Percentiles rank a stretch among this genome's conserved stretches.
Conservation (phyloP, 2,888 invertebrate species). For the Cataglyphis albicans region DNA sequence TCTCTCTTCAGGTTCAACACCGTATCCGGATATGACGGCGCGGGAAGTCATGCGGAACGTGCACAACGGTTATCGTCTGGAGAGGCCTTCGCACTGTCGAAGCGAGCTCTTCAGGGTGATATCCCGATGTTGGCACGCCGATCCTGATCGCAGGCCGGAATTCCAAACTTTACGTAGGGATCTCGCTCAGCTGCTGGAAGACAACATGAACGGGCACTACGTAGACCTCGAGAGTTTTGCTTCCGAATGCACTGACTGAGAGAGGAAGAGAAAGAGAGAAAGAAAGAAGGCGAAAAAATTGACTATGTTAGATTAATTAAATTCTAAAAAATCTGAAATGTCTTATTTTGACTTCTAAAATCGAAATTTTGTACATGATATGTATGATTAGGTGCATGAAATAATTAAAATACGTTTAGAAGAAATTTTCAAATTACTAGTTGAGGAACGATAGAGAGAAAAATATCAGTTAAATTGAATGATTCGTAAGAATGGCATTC, state of each 20-base stretch:
- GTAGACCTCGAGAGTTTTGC: constrained; percentile 91
- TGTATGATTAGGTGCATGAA: not conserved
- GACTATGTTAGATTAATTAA: no score
- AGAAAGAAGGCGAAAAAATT: no score
- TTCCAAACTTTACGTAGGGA: constrained; percentile 89
- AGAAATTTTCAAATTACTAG: not conserved
- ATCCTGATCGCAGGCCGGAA: constrained; percentile 91
- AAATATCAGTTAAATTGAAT: constrained; percentile 16
- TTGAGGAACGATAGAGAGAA: not conserved
- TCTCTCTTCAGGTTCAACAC: constrained; percentile 90
- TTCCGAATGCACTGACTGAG: constrained; percentile 88
- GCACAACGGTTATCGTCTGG: constrained; percentile 92
- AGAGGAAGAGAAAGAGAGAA: not conserved
- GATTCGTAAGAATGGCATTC: constrained; percentile 26
- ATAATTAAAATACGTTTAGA: constrained; percentile 10
- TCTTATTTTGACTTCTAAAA: not conserved
- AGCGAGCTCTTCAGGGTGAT: constrained; percentile 90
- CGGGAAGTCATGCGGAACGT: constrained; percentile 94
- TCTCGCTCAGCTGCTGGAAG: constrained; percentile 88
- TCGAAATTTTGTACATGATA: not conserved
- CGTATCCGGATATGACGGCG: constrained; percentile 94
- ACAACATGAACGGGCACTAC: constrained; percentile 89
- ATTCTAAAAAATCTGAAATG: not conserved
- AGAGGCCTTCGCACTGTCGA: constrained; percentile 93
- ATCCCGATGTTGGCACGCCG: constrained; percentile 89